Percentiles rank a stretch among this genome's conserved stretches.
Conservation (phyloP, 2,888 invertebrate genomes). For the Philereme transversata region DNA sequence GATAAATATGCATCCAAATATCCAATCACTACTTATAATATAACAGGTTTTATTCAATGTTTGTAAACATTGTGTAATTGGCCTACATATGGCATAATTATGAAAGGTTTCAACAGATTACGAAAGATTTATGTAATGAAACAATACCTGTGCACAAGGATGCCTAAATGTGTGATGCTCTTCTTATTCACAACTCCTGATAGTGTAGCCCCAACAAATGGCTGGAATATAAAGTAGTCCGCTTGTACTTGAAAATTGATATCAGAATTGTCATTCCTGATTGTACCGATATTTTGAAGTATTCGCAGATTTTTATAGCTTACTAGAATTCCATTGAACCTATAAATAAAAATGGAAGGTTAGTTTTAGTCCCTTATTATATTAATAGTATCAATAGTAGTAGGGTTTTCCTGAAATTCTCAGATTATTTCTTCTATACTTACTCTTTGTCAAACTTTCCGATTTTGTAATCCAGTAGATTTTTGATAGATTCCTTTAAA, state of each 20-base stretch:
- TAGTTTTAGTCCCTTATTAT: no score
- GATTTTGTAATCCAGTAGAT: conserved; percentile 83
- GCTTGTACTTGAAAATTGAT: conserved; percentile 87
- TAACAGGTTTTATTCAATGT: no score
- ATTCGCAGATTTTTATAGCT: conserved; percentile 87
- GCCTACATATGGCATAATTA: no score
- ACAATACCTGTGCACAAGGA: conserved; percentile 85
- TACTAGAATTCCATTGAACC: conserved; percentile 87
- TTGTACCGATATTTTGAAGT: conserved; percentile 81
- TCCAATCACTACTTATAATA: no score
- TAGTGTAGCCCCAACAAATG: conserved; percentile 84
- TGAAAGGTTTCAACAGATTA: no score
- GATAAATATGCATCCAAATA: no score
- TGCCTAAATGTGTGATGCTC: conserved; percentile 86
- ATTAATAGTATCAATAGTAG: no score
- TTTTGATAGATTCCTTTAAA: conserved; percentile 83
- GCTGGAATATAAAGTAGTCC: conserved; percentile 87
- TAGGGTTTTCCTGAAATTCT: no score
- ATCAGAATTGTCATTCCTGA: conserved; percentile 85
- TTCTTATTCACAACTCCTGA: conserved; percentile 88
- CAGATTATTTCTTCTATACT: conserved; percentile 46
- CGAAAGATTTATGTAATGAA: no score
- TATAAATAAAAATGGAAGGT: conserved; percentile 52
- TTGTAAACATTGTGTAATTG: no score
- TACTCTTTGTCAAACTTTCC: conserved; percentile 86